These are phyloP conservation scores for Raja brachyura DNA, from an alignment of 2,113 vertebrate genomes.

Conservation along the genomic window DNA sequence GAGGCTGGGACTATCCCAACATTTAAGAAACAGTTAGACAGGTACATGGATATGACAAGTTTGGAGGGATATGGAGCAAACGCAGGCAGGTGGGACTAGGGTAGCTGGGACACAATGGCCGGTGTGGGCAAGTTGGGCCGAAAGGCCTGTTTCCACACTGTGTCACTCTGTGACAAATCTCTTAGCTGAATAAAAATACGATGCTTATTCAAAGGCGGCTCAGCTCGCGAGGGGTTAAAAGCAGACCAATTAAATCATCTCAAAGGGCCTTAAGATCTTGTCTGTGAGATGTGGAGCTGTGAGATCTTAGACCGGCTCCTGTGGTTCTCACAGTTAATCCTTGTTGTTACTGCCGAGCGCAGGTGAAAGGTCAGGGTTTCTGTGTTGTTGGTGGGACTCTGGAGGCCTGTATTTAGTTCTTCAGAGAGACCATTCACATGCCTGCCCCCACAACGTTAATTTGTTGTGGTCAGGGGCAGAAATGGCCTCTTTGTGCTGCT, in stretches of 20 bases:
- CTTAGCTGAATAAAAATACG: not conserved
- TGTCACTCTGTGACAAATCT: too few species aligned
- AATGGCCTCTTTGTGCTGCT: constrained; percentile 49
- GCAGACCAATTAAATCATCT: constrained; percentile 30
- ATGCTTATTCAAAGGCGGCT: not conserved
- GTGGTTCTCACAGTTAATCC: constrained; percentile 36
- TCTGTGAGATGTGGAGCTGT: constrained; percentile 35
- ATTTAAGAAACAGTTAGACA: too few species aligned
- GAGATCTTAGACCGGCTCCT: constrained; percentile 27
- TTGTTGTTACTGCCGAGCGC: constrained; percentile 11
- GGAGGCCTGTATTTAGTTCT: constrained; percentile 37
- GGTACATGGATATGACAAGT: too few species aligned
- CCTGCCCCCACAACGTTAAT: constrained; percentile 46
- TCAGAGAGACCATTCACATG: constrained; percentile 47
- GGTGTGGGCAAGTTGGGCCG: too few species aligned
- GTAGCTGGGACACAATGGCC: too few species aligned
- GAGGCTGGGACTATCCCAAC: too few species aligned
- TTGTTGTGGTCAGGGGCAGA: constrained; percentile 45
- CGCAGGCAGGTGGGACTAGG: too few species aligned
- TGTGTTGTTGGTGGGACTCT: constrained; percentile 21
- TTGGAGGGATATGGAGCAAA: too few species aligned
- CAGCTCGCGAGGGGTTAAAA: not conserved
- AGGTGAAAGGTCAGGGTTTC: constrained; percentile 39
- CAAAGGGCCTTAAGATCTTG: constrained; percentile 33
- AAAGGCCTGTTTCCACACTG: too few species aligned